These are phyloP conservation scores for Tineola bisselliella DNA, from an alignment of 2,888 invertebrate species.

Conservation along the genomic window DNA sequence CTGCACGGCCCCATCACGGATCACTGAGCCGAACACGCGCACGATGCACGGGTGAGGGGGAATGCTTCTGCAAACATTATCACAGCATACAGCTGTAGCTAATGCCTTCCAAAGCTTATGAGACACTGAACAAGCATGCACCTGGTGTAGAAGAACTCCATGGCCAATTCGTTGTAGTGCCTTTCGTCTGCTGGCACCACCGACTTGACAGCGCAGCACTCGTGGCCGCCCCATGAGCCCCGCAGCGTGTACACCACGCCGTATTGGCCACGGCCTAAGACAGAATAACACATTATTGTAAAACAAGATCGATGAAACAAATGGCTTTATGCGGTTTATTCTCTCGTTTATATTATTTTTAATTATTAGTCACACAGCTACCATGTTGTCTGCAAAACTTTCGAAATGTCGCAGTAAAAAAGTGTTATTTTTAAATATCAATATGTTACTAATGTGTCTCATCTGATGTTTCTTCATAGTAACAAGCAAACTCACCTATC, in stretches of 20 bases:
- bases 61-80: conserved; percentile 74
- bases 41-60: conserved; percentile 84
- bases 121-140: too few species aligned
- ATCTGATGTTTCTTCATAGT: too few species aligned
- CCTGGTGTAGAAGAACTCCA: conserved; percentile 93
- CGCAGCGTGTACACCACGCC: conserved; percentile 88
- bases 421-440: too few species aligned
- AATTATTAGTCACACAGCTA: too few species aligned
- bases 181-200: conserved; percentile 89
- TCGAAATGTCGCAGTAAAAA: too few species aligned
- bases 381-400: too few species aligned
- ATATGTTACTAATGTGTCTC: too few species aligned
- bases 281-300: neutral
- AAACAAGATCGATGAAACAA: too few species aligned
- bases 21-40: conserved; percentile 80
- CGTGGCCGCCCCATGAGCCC: conserved; percentile 74
- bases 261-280: conserved; percentile 79
- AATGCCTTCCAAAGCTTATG: too few species aligned
- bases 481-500: conserved; percentile 70
- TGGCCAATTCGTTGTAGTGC: conserved; percentile 89
- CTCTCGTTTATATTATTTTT: too few species aligned
- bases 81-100: too few species aligned
- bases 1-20: conserved; percentile 83
- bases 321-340: too few species aligned
- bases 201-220: conserved; percentile 87